Evolutionary conservation across 2,888 invertebrate genomes (phyloP), one percentile per base, ranked within the genome.

Genomic region (Volucella inanis): DNA sequence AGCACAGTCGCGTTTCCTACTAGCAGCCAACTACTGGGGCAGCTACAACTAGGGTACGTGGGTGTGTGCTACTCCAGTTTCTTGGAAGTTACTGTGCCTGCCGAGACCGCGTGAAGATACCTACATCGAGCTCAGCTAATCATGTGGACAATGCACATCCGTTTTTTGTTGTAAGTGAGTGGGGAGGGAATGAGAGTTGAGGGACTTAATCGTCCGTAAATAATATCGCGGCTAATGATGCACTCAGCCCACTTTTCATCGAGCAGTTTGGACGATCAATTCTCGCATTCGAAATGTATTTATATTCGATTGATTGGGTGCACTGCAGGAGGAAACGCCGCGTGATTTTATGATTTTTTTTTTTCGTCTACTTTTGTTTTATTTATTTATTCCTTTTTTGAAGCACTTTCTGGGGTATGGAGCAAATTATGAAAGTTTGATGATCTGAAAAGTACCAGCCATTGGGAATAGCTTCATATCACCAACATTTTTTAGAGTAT

Each of bases 131-230:
- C 47, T 10, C 67, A 62, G 62, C 85, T 85, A 81, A 85, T 85
- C 85, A 85, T 72, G 76, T 85, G 85, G 85, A 85, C 85, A 85
- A 77, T 81, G 81, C 76, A 81, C 81, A 85, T 80, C 81, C 85
- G 81, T 85, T 85, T 31, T 31, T 84, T 84, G 84, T 71, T 84
- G 75, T 84, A 84, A 84, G 71, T 81, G 76, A 85, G 68, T 85
- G 76, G 71, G 39, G 61, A 49, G 62, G n/a, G 50, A 75, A 39
- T 62, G 49, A 41, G 67, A 45, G 70, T 41, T 49, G 70, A 68
- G 76, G 71, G 80, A 67, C 31, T 80, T 77, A 85, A 85, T 81
- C 81, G 77, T 15, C 81, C 81, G 76, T 81, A 77, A 74, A 81
- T 77, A 85, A 74, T 81, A 76, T 68, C 47, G 81, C 55, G 72